These are phyloP conservation scores for Oryzias sinensis DNA, from an alignment of 2,797 vertebrate genomes.

Conservation along the genomic window DNA sequence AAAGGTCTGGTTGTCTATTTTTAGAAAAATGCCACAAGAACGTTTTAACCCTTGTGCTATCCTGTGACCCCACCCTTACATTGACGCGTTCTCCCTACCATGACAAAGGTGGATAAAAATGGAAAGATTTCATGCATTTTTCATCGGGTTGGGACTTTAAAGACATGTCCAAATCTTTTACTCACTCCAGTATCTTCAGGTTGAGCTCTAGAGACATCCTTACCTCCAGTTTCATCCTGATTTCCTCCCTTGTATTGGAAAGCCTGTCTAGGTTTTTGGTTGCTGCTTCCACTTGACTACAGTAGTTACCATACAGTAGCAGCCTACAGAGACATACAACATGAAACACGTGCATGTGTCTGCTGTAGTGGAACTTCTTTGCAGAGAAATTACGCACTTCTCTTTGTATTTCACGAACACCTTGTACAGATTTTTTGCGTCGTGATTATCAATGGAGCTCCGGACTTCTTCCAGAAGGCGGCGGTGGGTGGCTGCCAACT, in stretches of 20 bases:
- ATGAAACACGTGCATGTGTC: not conserved
- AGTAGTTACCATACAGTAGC: conserved; percentile 87
- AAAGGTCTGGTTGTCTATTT: too few species aligned
- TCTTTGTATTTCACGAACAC: conserved; percentile 90
- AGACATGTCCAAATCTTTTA: not conserved
- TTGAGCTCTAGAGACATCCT: conserved; percentile 10
- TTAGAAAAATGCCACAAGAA: too few species aligned
- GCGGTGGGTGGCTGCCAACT: conserved; percentile 80
- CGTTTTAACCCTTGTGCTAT: too few species aligned
- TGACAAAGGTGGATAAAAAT: too few species aligned
- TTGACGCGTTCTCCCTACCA: too few species aligned
- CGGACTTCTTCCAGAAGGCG: conserved; percentile 80
- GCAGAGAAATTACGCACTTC: conserved; percentile 66
- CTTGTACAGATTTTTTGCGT: conserved; percentile 78
- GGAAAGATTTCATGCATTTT: too few species aligned
- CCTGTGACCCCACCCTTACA: too few species aligned
- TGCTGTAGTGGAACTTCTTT: not conserved
- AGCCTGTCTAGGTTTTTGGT: conserved; percentile 86
- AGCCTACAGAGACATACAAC: conserved; percentile 68
- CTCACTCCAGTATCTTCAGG: not conserved
- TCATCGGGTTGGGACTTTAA: too few species aligned
- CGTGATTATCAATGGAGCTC: conserved; percentile 64
- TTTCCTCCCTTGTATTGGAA: conserved; percentile 76
- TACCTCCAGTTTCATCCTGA: conserved; percentile 91
- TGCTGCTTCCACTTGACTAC: conserved; percentile 89